Base-by-base conservation (phyloP, 2,113 vertebrate genomes). In the Saccopteryx bilineata region DNA sequence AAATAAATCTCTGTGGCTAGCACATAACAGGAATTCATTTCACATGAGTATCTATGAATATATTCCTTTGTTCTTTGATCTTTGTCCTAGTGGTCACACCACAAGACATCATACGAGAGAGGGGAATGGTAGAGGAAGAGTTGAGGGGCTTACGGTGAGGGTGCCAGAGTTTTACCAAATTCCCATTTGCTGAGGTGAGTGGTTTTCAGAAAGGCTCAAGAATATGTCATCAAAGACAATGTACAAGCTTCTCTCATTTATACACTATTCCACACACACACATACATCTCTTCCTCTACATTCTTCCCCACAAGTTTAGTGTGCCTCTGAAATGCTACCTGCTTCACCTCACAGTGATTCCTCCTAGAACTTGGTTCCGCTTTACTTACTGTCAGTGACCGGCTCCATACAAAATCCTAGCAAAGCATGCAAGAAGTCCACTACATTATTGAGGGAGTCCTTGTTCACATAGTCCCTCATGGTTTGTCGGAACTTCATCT, bases 391-490 rank as follows among this genome's bases (percentile, higher is more conserved):
- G 98, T 99, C 99, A 71, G 99, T 99, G 96, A 99, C 99, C 5
- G 99, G 99, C 98, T 99, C 99, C 99, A 99, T 99, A 97, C 99
- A 99, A 98, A 99, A 99, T 97, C 99, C 99, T 98, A 99, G 98
- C 93, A 99, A 98, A 92, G 99, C 99, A 96, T 99, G 99, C 92
- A 99, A 99, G 98, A 99, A 99, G 99, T 99, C 99, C 98, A 99
- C 99, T 93, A 99, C 99, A 14, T 99, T 99, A 98, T 99, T 99
- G 96, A 99, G 99, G 58, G 99, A 99, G 97, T 99, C 99, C 97
- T 99, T 99, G 98, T 99, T 99, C 97, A 99, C 99, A 84, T 99
- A 99, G 96, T 99, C 99, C 96, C 99, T 99, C 99, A 99, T 99
- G 26, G 99, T 99, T 97, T 99, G 99, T 5, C 99, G 99, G 97